phyloP scores from a whole-genome alignment of 2,797 vertebrate species.

The Cuniculus paca region DNA sequence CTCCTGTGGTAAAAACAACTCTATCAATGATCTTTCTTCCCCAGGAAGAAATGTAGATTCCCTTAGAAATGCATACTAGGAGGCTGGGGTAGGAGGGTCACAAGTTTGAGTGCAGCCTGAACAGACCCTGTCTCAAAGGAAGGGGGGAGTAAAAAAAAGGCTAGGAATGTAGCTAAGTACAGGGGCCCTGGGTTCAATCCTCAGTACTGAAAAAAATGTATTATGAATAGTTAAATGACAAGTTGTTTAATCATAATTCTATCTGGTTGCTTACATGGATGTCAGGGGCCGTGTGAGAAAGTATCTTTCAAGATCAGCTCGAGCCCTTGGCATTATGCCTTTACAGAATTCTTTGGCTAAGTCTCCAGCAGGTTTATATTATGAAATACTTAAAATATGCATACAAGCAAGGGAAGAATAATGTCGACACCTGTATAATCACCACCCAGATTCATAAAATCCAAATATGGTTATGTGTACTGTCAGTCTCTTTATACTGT shows the following conservation, averaged over 20 bases:
- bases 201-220: not conserved
- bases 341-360: not conserved
- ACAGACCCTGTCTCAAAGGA: not conserved
- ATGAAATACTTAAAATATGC: constrained; percentile 2
- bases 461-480: not conserved
- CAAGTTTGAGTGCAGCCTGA: not conserved
- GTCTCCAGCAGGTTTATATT: not conserved
- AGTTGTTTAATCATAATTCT: not conserved
- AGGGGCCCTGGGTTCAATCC: not conserved
- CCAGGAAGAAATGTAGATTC: not conserved
- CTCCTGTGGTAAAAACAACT: not conserved
- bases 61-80: not conserved
- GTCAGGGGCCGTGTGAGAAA: not conserved
- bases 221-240: not conserved
- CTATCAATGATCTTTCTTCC: not conserved
- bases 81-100: not conserved
- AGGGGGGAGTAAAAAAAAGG: not conserved
- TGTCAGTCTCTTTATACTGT: not conserved
- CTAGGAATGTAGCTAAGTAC: not conserved
- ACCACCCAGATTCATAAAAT: not conserved
- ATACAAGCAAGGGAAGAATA: not conserved
- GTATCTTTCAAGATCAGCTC: not conserved
- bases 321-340: not conserved
- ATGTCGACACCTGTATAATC: not conserved
- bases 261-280: not conserved